These are phyloP conservation scores for Diplodus sargus DNA, from an alignment of 2,797 vertebrate genomes.

Conservation along the genomic window DNA sequence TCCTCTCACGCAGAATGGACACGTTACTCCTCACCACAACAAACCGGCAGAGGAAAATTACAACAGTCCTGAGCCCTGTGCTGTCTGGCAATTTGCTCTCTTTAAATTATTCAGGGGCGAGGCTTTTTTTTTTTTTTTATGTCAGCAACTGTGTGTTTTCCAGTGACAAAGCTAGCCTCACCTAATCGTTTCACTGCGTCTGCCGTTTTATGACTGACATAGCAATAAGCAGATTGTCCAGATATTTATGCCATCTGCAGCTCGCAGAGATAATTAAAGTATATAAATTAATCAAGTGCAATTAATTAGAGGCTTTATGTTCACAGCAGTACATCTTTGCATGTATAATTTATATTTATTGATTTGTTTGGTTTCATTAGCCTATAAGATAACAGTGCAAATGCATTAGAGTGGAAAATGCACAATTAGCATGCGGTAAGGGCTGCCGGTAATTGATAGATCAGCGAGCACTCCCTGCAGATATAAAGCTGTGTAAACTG, in stretches of 20 bases:
- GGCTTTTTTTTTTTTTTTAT: slow-evolving; percentile 85
- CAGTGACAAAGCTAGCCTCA: slow-evolving; percentile 88
- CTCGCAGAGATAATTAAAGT: slow-evolving; percentile 99
- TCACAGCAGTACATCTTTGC: slow-evolving; percentile 99
- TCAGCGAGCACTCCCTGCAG: slow-evolving; percentile 95
- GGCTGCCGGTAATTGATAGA: slow-evolving; percentile 97
- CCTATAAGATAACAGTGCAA: slow-evolving; percentile 99
- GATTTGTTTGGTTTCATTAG: slow-evolving; percentile 99
- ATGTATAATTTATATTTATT: slow-evolving; percentile 99
- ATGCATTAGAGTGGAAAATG: slow-evolving; percentile 99
- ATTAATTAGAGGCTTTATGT: slow-evolving; percentile 99
- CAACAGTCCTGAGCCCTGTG: slow-evolving; percentile 83
- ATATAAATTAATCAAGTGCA: slow-evolving; percentile 99
- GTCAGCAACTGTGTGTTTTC: slow-evolving; percentile 87
- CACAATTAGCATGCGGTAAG: slow-evolving; percentile 97
- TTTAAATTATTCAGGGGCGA: slow-evolving; percentile 93
- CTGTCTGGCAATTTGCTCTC: slow-evolving; percentile 91
- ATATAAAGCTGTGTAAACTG: slow-evolving; percentile 99
- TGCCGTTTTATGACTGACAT: slow-evolving; percentile 99
- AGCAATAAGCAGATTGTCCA: slow-evolving; percentile 99
- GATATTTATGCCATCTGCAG: slow-evolving; percentile 99
- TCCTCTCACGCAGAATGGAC: slow-evolving; percentile 64
- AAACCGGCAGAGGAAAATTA: slow-evolving; percentile 73
- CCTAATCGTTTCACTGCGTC: slow-evolving; percentile 95
- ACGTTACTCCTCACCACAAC: slow-evolving; percentile 68